Base-by-base conservation (phyloP, 1,140 invertebrate species). In the Meloidogyne exigua region DNA sequence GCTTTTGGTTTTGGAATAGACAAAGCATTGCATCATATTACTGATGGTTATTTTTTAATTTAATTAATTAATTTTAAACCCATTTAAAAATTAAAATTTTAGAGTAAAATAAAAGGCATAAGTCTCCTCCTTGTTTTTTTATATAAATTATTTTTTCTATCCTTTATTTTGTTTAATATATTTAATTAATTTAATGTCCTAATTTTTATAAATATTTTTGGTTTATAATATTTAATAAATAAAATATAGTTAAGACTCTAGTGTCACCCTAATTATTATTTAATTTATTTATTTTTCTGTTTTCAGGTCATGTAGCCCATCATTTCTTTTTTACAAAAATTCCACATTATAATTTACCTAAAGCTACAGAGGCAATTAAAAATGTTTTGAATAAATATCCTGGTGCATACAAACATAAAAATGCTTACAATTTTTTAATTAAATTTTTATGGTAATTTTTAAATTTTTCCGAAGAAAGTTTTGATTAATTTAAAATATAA, bases 321-420 rank as follows among this genome's bases (percentile, higher is more conserved):
- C 89, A 89, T 76, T 83, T 89, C 71, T 89, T 89, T 79, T 87
- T 86, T 76, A 82, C 88, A 11, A 88, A 84, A 70, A 84, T 89
- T 28, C 88, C 89, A 9, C 89, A 89, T 80, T 89, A 89, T 79
- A 85, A 89, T 72, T 81, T 89, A 70, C 82, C 87, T 70, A 88
- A 88, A 70, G 89, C 89, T 5, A 89, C 89, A 0, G 68, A 77
- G 63, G 82, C 83, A 13, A 83, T 86, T 36, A 42, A 78, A 26
- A 77, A 76, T 62, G 80, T 84, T 7, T 32, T 84, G 36, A 79
- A 81, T 62, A 84, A 85, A 28, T 87, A 86, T 73, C 75, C 74
- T 36, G 83, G 83, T 10, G 77, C 76, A 13, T 86, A 86, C 83
- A 86, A 86, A 69, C 71, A 79, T 25, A 57, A 77, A 42, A 76